A percentile compares a stretch with the other conserved stretches of the same genome.
phyloP scores from a whole-genome alignment of 2,113 vertebrate species.

The Brachypodius melanocephalos region DNA sequence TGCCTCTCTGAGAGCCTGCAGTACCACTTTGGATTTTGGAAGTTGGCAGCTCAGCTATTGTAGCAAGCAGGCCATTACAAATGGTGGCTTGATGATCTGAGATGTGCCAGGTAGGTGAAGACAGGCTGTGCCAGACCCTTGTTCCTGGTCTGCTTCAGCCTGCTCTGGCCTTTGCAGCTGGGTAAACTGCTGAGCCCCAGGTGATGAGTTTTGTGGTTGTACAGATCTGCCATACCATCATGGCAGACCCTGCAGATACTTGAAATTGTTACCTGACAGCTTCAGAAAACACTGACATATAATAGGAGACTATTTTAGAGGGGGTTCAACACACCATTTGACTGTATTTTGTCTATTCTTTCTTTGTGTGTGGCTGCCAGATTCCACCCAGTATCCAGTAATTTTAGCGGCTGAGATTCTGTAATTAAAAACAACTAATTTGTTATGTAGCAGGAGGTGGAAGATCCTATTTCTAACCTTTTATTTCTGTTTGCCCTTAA shows the following conservation, averaged over 20 bases:
- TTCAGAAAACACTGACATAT: background rate
- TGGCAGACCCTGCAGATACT: background rate
- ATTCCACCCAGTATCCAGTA: background rate
- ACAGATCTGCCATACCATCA: background rate
- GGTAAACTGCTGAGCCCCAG: background rate
- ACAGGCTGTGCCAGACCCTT: background rate
- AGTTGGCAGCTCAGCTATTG: background rate
- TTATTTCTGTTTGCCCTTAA: background rate
- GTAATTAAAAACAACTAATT: background rate
- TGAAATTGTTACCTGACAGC: background rate
- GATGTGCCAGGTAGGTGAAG: background rate
- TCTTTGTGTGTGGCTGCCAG: background rate
- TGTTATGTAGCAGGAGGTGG: background rate
- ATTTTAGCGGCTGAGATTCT: background rate
- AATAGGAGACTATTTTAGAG: background rate
- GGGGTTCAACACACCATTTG: background rate
- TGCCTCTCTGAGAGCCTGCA: background rate
- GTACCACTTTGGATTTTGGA: background rate
- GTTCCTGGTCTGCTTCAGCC: background rate
- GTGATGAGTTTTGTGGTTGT: background rate
- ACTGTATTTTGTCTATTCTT: background rate
- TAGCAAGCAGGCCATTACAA: background rate
- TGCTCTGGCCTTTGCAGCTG: background rate
- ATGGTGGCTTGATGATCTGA: rapidly evolving
- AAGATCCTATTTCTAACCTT: background rate